Conservation (phyloP, 2,113 vertebrate genomes). For the Corapipo altera region DNA sequence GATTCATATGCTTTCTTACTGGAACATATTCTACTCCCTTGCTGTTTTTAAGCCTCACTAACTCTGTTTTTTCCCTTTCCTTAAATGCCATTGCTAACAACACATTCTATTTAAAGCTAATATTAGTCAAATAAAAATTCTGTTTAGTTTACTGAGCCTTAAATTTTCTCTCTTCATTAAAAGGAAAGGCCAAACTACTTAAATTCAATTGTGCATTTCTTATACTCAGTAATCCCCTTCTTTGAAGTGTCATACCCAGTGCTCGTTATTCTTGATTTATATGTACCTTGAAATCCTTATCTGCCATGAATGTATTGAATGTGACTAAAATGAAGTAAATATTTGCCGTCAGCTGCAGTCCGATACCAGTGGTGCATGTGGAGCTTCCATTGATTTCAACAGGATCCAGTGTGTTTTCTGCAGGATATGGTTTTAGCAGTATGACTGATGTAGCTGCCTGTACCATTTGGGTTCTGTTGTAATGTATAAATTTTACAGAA, state of each 20-base stretch:
- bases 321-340: neutral
- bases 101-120: slow-evolving; percentile 58
- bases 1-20: slow-evolving; percentile 44
- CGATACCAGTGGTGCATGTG: neutral
- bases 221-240: neutral
- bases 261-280: neutral
- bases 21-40: slow-evolving; percentile 34
- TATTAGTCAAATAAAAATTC: slow-evolving; percentile 63
- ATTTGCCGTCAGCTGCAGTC: neutral
- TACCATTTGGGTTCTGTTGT: neutral
- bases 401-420: neutral
- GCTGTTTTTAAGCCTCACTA: slow-evolving; percentile 47
- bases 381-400: neutral
- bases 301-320: neutral
- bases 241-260: neutral
- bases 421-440: neutral
- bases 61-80: slow-evolving; percentile 44
- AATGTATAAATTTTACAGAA: neutral
- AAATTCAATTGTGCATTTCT: slow-evolving; percentile 8
- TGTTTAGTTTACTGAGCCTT: slow-evolving; percentile 4
- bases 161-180: slow-evolving; percentile 12
- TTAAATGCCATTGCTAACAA: slow-evolving; percentile 62
- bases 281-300: neutral
- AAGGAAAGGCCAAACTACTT: neutral
- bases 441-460: neutral